Evolutionary conservation across 2,888 invertebrate genomes (phyloP).

Genomic region (Carabus problematicus): DNA sequence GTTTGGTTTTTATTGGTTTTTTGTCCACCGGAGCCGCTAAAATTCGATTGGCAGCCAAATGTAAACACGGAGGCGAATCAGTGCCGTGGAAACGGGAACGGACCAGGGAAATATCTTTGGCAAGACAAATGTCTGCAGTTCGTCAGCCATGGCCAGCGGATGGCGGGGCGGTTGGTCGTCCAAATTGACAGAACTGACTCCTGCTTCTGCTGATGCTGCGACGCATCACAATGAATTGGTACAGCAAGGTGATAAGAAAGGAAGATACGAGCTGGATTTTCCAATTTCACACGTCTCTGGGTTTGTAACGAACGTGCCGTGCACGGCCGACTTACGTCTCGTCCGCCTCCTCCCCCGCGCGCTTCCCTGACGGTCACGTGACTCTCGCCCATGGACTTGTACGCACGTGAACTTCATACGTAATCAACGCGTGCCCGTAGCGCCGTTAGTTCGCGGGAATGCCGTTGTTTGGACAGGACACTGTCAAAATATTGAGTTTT

Average conservation of each 20-base stretch:
- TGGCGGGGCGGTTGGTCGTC: neutral
- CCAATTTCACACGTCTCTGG: constrained; percentile 60
- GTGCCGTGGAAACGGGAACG: constrained; percentile 6
- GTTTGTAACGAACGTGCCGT: constrained; percentile 52
- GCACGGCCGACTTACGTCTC: constrained; percentile 2
- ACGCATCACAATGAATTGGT: constrained; percentile 12
- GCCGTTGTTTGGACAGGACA: constrained; percentile 51
- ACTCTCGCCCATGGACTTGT: constrained; percentile 9
- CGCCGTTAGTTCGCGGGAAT: constrained; percentile 22
- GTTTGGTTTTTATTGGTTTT: constrained; percentile 12
- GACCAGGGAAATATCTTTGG: constrained; percentile 7
- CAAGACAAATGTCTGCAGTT: constrained; percentile 6
- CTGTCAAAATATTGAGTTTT: constrained; percentile 53
- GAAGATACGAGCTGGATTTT: constrained; percentile 52
- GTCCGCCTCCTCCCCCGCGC: neutral
- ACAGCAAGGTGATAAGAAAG: constrained; percentile 20
- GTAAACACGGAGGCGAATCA: neutral
- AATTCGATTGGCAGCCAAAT: constrained; percentile 7
- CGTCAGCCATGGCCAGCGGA: neutral
- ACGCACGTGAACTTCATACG: constrained; percentile 32
- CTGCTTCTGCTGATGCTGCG: neutral
- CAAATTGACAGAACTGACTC: too few species aligned
- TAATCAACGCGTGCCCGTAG: constrained; percentile 30
- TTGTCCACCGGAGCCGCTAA: constrained; percentile 4
- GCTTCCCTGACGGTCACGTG: constrained; percentile 27